These are phyloP conservation scores for Azemiops feae DNA, from an alignment of 2,113 vertebrate genomes.

Conservation along the genomic window DNA sequence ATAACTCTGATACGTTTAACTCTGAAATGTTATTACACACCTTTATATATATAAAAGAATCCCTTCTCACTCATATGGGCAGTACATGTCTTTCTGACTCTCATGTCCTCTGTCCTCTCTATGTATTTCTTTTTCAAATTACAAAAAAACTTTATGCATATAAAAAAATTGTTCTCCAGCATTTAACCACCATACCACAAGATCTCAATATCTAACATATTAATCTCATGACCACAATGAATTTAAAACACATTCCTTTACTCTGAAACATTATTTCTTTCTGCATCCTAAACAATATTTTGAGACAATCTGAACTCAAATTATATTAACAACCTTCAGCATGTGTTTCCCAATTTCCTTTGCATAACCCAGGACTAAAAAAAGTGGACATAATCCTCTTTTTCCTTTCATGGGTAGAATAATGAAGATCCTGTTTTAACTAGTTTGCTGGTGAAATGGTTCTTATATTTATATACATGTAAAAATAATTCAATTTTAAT, in stretches of 20 bases:
- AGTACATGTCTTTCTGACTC: background rate
- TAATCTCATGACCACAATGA: background rate
- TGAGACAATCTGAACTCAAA: background rate
- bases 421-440: background rate
- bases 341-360: background rate
- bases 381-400: background rate
- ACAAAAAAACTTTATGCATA: background rate
- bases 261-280: background rate
- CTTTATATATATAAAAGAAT: too few relatives aligned
- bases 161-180: background rate
- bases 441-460: background rate
- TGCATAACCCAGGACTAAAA: background rate
- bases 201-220: background rate
- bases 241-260: background rate
- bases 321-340: background rate
- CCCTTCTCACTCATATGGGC: background rate
- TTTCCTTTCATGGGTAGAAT: background rate
- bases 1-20: background rate
- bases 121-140: background rate
- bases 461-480: background rate
- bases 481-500: background rate
- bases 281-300: background rate
- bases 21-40: background rate
- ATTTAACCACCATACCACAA: background rate
- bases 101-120: background rate